Evolutionary conservation across 2,113 vertebrate species (phyloP).

Genomic region (Polypterus bichir): DNA sequence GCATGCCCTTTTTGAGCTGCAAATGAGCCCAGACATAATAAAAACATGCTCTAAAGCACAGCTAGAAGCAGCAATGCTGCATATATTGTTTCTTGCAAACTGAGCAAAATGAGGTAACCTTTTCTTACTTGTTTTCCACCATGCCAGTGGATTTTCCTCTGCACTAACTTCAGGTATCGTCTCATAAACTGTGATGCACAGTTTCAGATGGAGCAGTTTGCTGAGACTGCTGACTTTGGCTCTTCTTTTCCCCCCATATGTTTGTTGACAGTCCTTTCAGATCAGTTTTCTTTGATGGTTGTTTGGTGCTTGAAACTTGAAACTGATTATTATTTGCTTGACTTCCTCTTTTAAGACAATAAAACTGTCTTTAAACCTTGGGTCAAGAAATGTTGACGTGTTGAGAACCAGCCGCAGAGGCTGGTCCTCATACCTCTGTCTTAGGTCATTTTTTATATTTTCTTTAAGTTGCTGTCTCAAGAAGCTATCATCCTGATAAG

Average conservation of each 20-base stretch:
- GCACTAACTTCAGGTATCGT: conserved; percentile 4
- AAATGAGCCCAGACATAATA: conserved; percentile 13
- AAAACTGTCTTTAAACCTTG: conserved; percentile 17
- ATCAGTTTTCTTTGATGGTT: conserved; percentile 6
- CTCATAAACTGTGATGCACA: neutral
- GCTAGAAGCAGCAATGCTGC: conserved; percentile 13
- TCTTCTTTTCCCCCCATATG: neutral
- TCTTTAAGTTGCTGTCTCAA: conserved; percentile 7
- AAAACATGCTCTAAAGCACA: conserved; percentile 10
- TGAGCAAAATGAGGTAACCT: conserved; percentile 10
- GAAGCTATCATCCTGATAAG: conserved; percentile 6
- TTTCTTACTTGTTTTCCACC: conserved; percentile 12
- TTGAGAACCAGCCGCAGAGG: conserved; percentile 6
- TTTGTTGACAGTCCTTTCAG: conserved; percentile 11
- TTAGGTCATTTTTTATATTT: neutral
- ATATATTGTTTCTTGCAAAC: conserved; percentile 14
- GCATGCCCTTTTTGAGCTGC: too few species aligned
- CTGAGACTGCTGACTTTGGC: neutral
- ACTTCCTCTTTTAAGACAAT: conserved; percentile 10
- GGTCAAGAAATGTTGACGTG: conserved; percentile 13
- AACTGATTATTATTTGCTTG: conserved; percentile 9
- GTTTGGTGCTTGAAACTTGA: neutral
- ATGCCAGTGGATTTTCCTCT: conserved; percentile 15
- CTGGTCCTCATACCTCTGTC: conserved; percentile 6
- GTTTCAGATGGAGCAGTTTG: conserved; percentile 1